phyloP scores from a whole-genome alignment of 2,797 vertebrate genomes.

The Anabacerthia variegaticeps region DNA sequence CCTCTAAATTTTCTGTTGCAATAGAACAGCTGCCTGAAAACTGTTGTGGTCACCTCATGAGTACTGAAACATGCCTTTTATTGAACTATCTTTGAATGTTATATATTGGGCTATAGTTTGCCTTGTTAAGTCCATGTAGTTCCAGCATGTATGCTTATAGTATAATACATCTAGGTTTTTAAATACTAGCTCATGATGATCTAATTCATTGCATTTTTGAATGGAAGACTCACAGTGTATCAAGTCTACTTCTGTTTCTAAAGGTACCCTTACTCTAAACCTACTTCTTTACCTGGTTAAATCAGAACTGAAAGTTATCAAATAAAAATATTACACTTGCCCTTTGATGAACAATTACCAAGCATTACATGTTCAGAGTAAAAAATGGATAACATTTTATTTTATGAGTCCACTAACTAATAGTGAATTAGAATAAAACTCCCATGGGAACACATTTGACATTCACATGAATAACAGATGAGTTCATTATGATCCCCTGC shows the following conservation, averaged over 20 bases:
- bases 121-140: not conserved
- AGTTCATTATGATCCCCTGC: slow-evolving; percentile 70
- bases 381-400: slow-evolving; percentile 64
- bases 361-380: slow-evolving; percentile 39
- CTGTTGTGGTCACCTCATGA: not conserved
- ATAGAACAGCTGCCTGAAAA: slow-evolving; percentile 12
- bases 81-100: not conserved
- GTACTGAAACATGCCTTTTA: not conserved
- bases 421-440: slow-evolving; percentile 72
- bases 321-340: slow-evolving; percentile 37
- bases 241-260: not conserved
- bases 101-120: not conserved
- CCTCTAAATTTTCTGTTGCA: slow-evolving; percentile 24
- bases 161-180: not conserved
- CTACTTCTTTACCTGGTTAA: slow-evolving; percentile 23
- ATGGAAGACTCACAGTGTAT: not conserved
- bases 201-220: slow-evolving; percentile 10
- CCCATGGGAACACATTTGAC: slow-evolving; percentile 59
- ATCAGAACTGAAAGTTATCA: slow-evolving; percentile 30
- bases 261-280: not conserved
- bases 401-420: slow-evolving; percentile 68
- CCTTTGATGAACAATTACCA: slow-evolving; percentile 56
- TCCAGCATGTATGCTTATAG: not conserved
- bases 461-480: slow-evolving; percentile 72
- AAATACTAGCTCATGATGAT: not conserved